Evolutionary conservation across 2,113 vertebrate species (phyloP).

Genomic region (Mellivora capensis): DNA sequence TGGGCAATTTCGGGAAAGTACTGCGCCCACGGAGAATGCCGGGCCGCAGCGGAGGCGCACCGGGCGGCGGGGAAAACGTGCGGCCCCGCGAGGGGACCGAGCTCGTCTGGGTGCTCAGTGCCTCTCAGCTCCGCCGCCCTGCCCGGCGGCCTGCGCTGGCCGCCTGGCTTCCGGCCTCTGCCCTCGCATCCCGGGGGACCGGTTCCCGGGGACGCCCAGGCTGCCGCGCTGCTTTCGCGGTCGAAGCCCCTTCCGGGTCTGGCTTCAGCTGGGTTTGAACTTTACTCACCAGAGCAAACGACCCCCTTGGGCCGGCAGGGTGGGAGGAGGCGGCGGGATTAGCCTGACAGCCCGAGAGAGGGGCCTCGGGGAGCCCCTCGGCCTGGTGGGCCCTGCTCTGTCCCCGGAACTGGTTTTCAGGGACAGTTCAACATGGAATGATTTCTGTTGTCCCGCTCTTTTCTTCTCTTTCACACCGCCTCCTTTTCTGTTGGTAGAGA

Average conservation of each 20-base stretch:
- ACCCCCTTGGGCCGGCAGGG: neutral
- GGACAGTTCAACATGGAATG: slow-evolving; percentile 7
- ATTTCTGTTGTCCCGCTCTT: neutral
- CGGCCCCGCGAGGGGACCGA: no score
- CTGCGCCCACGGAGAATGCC: rapidly evolving
- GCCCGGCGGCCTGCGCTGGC: rapidly evolving
- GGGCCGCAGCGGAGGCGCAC: neutral
- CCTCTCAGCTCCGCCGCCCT: neutral
- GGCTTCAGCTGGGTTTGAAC: neutral
- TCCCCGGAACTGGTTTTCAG: slow-evolving; percentile 39
- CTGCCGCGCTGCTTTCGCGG: neutral
- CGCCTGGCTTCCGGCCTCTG: neutral
- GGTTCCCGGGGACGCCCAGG: neutral
- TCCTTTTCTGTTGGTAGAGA: neutral
- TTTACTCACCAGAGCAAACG: neutral
- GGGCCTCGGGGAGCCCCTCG: neutral
- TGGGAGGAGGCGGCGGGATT: neutral
- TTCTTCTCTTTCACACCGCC: neutral
- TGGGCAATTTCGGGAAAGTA: neutral
- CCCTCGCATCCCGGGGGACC: no score
- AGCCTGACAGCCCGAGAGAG: neutral
- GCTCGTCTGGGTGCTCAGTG: neutral
- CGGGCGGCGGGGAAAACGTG: rapidly evolving
- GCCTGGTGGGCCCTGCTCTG: neutral
- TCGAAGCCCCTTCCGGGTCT: neutral